Evolutionary conservation across 2,888 invertebrate species (phyloP), one percentile per base, ranked within the genome.

Genomic region (Arctia plantaginis): DNA sequence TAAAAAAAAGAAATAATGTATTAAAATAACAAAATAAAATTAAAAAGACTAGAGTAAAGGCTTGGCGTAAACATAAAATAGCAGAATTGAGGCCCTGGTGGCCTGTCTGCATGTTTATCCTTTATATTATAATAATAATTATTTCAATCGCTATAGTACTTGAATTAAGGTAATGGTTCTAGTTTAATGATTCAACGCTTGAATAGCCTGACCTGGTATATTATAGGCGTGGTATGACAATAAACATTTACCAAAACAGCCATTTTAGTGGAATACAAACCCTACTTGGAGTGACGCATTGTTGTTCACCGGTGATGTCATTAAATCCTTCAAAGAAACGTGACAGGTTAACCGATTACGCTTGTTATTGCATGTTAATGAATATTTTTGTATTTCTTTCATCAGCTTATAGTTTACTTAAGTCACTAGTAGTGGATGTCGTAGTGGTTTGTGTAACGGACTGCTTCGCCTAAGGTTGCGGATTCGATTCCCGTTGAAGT

Each of bases 311-410:
- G 12, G 67, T 83, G 85, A 83, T 77, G 74, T 83, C 83, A 83
- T 44, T 65, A 47, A 39, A 83, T 85, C 83, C 83, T 85, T 83
- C 79, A 72, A 72, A 74, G 69, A 65, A 75, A 83, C 83, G 83
- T 83, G 83, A 83, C 79, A 67, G 72, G 69, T 72, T 71, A 79
- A 71, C 75, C 55, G 77, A 83, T 80, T 44, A 74, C 67, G 73
- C 72, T 73, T 55, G 72, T 66, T 76, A 41, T 1, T 0, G 13
- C 23, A 41, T 27, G 59, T 41, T 69, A 44, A 47, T 62, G 18
- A 62, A 18, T 30, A 18, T 62, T 62, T 62, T 62, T 62, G 30
- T 62, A 27, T 62, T 30, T 30, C 30, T 62, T 30, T 30, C 62
- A 18, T 30, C 8, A 18, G 15, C 30, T 62, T 1, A 44, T 8